phyloP scores from a whole-genome alignment of 2,797 vertebrate genomes.

The Sternotherus odoratus region DNA sequence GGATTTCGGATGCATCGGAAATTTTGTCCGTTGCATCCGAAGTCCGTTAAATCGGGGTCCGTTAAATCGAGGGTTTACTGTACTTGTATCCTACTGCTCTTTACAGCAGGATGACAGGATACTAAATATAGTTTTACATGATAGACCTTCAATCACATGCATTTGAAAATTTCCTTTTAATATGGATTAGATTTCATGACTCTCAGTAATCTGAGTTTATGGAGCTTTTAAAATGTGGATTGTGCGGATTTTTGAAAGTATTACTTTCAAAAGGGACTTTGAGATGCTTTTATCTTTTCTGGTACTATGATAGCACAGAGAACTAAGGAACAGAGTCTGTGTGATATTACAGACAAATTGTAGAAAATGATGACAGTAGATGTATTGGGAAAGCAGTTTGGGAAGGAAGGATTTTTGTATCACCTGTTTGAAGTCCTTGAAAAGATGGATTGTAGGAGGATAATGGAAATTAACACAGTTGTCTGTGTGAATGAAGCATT shows the following conservation, averaged over 20 bases:
- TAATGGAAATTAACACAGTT: background rate
- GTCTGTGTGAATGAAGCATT: too few species aligned
- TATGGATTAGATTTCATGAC: conserved; percentile 2
- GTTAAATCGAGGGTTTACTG: too few species aligned
- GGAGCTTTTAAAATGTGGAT: conserved; percentile 8
- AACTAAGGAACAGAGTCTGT: background rate
- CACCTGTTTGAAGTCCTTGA: background rate
- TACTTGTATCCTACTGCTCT: background rate
- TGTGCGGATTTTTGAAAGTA: background rate
- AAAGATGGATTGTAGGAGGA: background rate
- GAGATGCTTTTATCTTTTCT: background rate
- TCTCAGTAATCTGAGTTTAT: conserved; percentile 1
- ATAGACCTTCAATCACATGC: background rate
- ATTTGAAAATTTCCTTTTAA: background rate
- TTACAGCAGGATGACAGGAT: background rate
- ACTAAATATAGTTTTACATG: background rate
- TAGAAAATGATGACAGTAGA: background rate
- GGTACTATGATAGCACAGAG: background rate
- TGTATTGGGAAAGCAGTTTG: background rate
- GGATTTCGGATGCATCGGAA: too few species aligned
- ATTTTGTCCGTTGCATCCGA: too few species aligned
- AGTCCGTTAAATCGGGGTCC: too few species aligned
- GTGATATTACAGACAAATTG: background rate
- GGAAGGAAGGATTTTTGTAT: background rate
- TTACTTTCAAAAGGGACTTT: conserved; percentile 15